Conservation (phyloP, 2,797 vertebrate species). For the Scolopax bukidnonensis region DNA sequence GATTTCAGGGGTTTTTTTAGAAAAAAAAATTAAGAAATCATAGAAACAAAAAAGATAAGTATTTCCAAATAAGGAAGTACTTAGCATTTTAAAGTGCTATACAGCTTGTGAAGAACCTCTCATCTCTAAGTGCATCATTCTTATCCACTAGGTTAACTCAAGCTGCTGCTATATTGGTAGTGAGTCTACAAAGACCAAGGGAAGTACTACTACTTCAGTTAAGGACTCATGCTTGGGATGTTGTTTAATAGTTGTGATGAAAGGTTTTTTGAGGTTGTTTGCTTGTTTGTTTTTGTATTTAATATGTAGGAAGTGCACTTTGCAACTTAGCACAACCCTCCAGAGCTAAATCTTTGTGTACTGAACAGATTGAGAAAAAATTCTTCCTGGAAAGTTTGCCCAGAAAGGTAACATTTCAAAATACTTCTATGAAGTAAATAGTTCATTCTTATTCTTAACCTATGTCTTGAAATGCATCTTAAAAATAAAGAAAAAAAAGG, state of each 20-base stretch:
- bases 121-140: slow-evolving; percentile 13
- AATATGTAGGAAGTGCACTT: background rate
- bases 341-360: background rate
- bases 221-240: background rate
- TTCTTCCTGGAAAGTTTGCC: background rate
- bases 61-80: background rate
- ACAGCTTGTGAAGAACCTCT: slow-evolving; percentile 37
- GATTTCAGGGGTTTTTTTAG: background rate
- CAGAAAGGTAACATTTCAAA: background rate
- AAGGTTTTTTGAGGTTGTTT: background rate
- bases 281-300: background rate
- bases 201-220: background rate
- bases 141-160: background rate
- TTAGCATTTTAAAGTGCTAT: slow-evolving; percentile 34
- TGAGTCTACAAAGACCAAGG: background rate
- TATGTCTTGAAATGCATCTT: background rate
- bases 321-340: background rate
- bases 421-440: background rate
- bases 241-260: background rate
- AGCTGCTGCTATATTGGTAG: background rate
- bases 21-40: background rate
- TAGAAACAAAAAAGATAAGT: slow-evolving; percentile 17
- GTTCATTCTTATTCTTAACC: background rate
- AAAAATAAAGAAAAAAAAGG: rapidly evolving
- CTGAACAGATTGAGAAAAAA: background rate